Conservation (phyloP, 1,140 invertebrate species). For the Ctenoplectra terminalis region DNA sequence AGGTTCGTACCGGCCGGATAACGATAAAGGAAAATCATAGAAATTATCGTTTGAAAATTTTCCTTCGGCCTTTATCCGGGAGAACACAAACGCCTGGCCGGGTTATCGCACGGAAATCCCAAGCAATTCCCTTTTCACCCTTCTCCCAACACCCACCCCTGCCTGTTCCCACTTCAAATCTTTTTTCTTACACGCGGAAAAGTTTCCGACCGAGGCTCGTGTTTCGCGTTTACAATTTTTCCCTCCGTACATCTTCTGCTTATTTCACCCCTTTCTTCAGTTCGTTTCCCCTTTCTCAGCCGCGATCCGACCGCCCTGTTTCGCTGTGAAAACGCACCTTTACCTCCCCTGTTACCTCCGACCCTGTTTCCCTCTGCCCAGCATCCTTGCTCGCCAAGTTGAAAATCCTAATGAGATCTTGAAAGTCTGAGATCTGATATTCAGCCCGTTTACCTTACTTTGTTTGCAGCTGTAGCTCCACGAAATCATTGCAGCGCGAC, state of each 20-base stretch:
- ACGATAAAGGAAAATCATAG: neutral
- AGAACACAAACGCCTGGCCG: neutral
- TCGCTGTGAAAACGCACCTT: constrained; percentile 31
- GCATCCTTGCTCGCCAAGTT: constrained; percentile 28
- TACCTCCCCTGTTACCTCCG: constrained; percentile 1
- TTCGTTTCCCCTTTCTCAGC: neutral
- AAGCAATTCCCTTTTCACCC: no score
- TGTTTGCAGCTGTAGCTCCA: constrained; percentile 42
- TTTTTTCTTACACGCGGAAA: neutral
- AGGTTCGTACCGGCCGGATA: neutral
- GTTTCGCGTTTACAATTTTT: constrained; percentile 12
- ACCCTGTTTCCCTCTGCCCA: neutral
- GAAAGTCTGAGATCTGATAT: constrained; percentile 56
- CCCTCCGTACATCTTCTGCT: constrained; percentile 18
- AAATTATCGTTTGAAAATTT: constrained; percentile 7
- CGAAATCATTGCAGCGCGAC: constrained; percentile 40
- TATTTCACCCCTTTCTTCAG: constrained; percentile 22
- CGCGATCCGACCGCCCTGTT: constrained; percentile 8
- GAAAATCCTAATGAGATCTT: constrained; percentile 68
- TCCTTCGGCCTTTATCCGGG: neutral
- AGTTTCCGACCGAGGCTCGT: neutral
- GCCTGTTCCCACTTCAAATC: neutral
- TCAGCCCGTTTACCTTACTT: constrained; percentile 52
- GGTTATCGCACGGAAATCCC: neutral
- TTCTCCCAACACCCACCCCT: neutral